A percentile compares a stretch with the other conserved stretches of the same genome.
Conservation (phyloP, 2,113 vertebrate species). For the Narcine bancroftii region DNA sequence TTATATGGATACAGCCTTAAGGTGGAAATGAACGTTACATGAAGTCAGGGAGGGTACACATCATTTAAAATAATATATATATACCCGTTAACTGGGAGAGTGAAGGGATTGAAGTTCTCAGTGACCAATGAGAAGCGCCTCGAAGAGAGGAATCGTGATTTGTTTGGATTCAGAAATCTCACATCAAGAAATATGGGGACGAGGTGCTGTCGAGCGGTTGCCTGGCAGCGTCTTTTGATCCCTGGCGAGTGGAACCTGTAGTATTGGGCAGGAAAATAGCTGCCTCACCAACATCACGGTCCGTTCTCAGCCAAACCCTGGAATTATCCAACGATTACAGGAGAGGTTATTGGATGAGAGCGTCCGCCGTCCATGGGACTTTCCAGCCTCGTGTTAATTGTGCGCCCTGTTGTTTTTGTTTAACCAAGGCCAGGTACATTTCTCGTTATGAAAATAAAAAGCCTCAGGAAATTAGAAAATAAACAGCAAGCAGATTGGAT, state of each 20-base stretch:
- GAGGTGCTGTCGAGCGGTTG: background rate
- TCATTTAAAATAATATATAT: background rate
- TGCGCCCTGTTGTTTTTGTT: too few species aligned
- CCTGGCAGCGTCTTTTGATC: constrained; percentile 29
- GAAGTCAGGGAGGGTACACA: background rate
- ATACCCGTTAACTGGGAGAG: background rate
- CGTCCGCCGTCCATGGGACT: background rate
- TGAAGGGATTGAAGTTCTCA: background rate
- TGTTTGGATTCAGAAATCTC: background rate
- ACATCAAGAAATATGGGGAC: background rate
- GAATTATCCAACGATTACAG: background rate
- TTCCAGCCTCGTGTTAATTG: background rate
- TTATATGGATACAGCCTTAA: background rate
- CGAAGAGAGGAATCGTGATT: background rate
- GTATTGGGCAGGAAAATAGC: background rate
- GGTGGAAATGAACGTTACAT: background rate
- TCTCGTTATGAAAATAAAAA: background rate
- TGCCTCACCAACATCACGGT: background rate
- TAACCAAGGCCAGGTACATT: background rate
- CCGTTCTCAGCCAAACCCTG: background rate
- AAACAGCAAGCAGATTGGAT: too few species aligned
- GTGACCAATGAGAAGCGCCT: background rate
- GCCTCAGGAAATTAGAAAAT: too few species aligned
- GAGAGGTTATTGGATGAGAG: background rate
- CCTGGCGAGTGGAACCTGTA: background rate